phyloP scores from a whole-genome alignment of 2,888 invertebrate genomes.

The Leptinotarsa peninsularis region DNA sequence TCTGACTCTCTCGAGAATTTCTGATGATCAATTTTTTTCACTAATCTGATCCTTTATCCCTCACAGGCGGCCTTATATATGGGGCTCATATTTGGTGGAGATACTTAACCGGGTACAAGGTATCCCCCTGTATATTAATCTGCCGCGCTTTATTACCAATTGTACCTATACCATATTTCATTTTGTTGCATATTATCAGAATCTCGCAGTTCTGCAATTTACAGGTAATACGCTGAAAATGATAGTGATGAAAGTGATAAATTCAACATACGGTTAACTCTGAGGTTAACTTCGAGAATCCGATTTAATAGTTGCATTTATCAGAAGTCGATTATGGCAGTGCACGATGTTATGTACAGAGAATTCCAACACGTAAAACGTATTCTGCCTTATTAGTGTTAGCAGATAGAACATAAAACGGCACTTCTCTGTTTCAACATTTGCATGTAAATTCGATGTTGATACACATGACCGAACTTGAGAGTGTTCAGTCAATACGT shows the following conservation, averaged over 20 bases:
- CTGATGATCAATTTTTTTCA: too few relatives aligned
- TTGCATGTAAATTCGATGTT: constrained; percentile 17
- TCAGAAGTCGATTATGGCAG: constrained; percentile 34
- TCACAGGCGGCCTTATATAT: too few relatives aligned
- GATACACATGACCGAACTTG: constrained; percentile 5
- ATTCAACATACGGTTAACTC: constrained; percentile 8
- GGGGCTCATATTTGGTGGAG: too few relatives aligned
- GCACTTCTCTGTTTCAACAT: constrained; percentile 27
- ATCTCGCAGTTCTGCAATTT: not conserved
- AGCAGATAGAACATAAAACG: constrained; percentile 40
- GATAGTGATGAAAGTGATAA: constrained; percentile 15
- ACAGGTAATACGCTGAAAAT: not conserved
- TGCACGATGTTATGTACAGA: constrained; percentile 33
- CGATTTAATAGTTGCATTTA: constrained; percentile 38
- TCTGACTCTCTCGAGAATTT: too few relatives aligned
- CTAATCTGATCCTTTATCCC: too few relatives aligned
- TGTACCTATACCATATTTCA: not conserved
- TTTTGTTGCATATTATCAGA: not conserved
- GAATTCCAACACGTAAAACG: constrained; percentile 45
- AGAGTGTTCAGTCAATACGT: constrained; percentile 6
- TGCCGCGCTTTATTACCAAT: not conserved
- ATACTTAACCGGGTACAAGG: too few relatives aligned
- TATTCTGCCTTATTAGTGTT: constrained; percentile 42
- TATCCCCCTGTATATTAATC: too few relatives aligned
- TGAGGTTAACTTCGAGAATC: constrained; percentile 28